phyloP scores from a whole-genome alignment of 2,113 vertebrate species.

The Apteryx mantelli region DNA sequence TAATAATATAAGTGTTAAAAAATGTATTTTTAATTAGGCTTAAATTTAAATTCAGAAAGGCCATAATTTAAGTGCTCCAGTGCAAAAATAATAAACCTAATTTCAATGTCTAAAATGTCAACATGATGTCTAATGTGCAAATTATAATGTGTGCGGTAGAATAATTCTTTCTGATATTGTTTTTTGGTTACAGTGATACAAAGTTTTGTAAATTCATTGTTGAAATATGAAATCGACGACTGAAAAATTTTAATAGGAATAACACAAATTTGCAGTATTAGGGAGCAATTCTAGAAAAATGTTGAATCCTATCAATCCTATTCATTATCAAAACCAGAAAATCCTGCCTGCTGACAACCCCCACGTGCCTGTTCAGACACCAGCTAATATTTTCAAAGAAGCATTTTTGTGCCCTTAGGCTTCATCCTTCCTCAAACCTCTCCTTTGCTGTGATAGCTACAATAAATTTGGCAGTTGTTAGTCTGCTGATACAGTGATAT shows the following conservation, averaged over 20 bases:
- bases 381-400: neutral
- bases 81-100: constrained; percentile 2
- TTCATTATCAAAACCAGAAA: neutral
- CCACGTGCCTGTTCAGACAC: neutral
- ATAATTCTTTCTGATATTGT: neutral
- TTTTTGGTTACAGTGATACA: neutral
- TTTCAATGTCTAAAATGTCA: neutral
- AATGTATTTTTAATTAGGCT: constrained; percentile 12
- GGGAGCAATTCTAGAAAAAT: neutral
- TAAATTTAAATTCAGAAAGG: constrained; percentile 23
- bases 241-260: neutral
- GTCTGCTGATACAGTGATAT: neutral
- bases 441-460: neutral
- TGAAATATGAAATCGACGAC: neutral
- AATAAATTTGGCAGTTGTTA: neutral
- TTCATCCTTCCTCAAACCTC: neutral
- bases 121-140: neutral
- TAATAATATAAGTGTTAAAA: constrained; percentile 31
- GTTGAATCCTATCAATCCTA: neutral
- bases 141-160: neutral
- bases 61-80: neutral
- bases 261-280: neutral
- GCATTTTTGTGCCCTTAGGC: neutral
- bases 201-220: neutral
- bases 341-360: neutral